phyloP scores from a whole-genome alignment of 1,140 invertebrate species.

The Drosophila azteca region DNA sequence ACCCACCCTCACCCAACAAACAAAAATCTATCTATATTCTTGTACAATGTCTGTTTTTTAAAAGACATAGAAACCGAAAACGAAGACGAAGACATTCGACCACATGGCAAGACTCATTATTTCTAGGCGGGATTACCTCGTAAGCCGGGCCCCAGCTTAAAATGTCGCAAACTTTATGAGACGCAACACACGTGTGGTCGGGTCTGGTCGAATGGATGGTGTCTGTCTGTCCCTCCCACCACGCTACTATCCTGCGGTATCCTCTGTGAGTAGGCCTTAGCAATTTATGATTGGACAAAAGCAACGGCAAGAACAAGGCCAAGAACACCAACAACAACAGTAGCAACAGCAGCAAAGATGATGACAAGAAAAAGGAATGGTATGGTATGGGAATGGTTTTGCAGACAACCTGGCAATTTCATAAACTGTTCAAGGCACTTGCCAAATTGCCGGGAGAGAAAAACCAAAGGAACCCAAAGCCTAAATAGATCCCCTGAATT shows the following conservation, averaged over 20 bases:
- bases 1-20: not conserved
- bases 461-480: slow-evolving; percentile 10
- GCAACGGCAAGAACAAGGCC: slow-evolving; percentile 9
- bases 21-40: slow-evolving; percentile 42
- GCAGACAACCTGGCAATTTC: slow-evolving; percentile 80
- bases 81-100: slow-evolving; percentile 39
- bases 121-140: slow-evolving; percentile 73
- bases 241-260: slow-evolving; percentile 30
- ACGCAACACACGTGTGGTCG: slow-evolving; percentile 71
- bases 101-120: slow-evolving; percentile 75
- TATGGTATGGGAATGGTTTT: slow-evolving; percentile 15
- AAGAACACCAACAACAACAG: slow-evolving; percentile 8
- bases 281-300: slow-evolving; percentile 74
- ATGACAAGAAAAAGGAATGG: slow-evolving; percentile 41
- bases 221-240: not conserved
- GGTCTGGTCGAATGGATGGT: not conserved
- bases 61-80: slow-evolving; percentile 26
- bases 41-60: slow-evolving; percentile 36
- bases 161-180: slow-evolving; percentile 80
- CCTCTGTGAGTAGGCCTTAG: slow-evolving; percentile 55
- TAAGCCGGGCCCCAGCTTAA: slow-evolving; percentile 74
- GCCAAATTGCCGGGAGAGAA: slow-evolving; percentile 67
- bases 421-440: slow-evolving; percentile 75
- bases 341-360: slow-evolving; percentile 30
- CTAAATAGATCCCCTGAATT: slow-evolving; percentile 18